Evolutionary conservation across 2,797 vertebrate species (phyloP).

Genomic region (Hypotaenidia okinawae): DNA sequence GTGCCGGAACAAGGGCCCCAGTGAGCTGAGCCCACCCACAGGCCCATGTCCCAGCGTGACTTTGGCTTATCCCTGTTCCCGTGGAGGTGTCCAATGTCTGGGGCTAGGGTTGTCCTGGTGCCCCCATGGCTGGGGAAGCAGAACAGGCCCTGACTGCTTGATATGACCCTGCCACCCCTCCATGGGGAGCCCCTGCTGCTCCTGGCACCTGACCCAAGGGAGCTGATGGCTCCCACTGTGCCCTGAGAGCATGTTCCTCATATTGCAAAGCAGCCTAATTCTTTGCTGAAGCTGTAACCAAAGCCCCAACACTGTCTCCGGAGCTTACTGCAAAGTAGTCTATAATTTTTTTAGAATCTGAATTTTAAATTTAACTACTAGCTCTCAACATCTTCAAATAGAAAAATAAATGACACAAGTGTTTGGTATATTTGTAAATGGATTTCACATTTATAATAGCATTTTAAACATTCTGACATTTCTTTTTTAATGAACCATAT

Average conservation of each 20-base stretch:
- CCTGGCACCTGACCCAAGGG: background rate
- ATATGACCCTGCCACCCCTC: background rate
- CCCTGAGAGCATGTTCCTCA: background rate
- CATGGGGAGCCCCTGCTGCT: accelerated
- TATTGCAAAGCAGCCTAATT: background rate
- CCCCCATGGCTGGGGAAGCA: background rate
- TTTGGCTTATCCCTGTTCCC: too few relatives aligned
- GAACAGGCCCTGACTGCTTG: accelerated
- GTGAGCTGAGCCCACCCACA: accelerated
- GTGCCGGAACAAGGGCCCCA: background rate
- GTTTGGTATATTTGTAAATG: background rate
- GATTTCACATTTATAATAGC: background rate
- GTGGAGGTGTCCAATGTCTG: background rate
- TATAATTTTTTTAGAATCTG: background rate
- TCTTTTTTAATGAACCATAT: background rate
- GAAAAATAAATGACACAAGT: background rate
- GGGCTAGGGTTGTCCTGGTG: background rate
- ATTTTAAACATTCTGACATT: background rate
- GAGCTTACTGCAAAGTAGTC: background rate
- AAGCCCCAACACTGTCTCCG: background rate
- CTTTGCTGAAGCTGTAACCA: background rate
- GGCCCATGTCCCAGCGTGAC: background rate
- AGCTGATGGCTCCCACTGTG: accelerated
- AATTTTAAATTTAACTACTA: background rate
- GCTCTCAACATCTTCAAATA: background rate